A percentile compares a stretch with the other conserved stretches of the same genome.
Conservation (phyloP, 2,797 vertebrate genomes). For the Pseudopleuronectes americanus region DNA sequence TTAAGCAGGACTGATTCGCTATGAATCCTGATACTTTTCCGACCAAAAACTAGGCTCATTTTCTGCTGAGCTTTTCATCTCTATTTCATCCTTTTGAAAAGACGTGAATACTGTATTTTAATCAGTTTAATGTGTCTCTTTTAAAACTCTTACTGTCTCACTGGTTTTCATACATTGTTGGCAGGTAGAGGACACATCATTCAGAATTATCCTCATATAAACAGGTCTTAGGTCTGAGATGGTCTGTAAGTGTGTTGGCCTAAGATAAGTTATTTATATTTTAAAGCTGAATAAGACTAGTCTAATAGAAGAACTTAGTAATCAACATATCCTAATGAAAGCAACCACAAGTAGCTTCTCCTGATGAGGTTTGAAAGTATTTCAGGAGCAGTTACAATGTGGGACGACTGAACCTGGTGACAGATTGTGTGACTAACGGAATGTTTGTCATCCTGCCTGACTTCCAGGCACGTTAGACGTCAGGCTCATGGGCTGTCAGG, state of each 20-base stretch:
- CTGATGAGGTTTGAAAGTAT: not conserved
- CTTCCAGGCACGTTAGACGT: conserved; percentile 82
- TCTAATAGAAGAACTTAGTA: not conserved
- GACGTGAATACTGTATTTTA: not conserved
- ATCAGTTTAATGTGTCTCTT: not conserved
- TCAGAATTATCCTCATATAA: not conserved
- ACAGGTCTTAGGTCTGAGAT: not conserved
- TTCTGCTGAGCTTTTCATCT: not conserved
- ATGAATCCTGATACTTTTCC: not conserved
- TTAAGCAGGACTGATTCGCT: not conserved
- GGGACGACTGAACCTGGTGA: not conserved
- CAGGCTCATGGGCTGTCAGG: conserved; percentile 87
- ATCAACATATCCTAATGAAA: too few species aligned
- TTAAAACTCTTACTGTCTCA: not conserved
- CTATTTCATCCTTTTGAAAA: not conserved
- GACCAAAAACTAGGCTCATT: not conserved
- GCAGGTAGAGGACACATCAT: not conserved
- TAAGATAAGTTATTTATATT: not conserved
- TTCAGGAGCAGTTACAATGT: not conserved
- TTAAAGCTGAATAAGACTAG: not conserved
- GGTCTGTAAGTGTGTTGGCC: not conserved
- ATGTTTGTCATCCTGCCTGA: not conserved
- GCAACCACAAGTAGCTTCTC: not conserved
- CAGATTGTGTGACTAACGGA: not conserved
- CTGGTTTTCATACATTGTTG: not conserved